phyloP scores from a whole-genome alignment of 2,888 invertebrate genomes.

The Nephrotoma guestfalica region DNA sequence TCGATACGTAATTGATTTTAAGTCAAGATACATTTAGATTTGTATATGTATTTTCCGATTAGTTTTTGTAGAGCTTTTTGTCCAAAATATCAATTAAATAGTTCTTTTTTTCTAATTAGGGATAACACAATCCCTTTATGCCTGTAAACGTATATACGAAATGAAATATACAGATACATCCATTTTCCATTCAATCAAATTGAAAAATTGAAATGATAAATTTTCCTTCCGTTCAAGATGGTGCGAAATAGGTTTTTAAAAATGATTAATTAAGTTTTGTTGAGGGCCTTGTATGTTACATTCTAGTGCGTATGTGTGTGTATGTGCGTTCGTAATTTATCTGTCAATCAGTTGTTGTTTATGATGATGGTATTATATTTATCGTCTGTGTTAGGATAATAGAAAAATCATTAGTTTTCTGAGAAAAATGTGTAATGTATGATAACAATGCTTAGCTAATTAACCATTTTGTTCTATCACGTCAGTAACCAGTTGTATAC shows the following conservation, averaged over 20 bases:
- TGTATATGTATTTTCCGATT: too few relatives aligned
- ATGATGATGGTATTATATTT: background rate
- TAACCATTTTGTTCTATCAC: background rate
- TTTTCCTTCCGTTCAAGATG: background rate
- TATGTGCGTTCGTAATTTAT: background rate
- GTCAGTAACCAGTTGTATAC: background rate
- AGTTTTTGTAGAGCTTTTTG: background rate
- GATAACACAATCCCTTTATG: background rate
- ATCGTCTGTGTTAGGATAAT: background rate
- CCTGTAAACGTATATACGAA: background rate
- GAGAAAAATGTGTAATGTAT: background rate
- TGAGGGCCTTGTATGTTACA: background rate
- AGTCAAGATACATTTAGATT: too few relatives aligned
- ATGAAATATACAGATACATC: background rate
- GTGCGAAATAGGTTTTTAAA: background rate
- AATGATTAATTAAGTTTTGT: background rate
- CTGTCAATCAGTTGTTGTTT: background rate
- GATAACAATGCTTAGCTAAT: background rate
- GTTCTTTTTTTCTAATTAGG: background rate
- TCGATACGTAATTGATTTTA: too few relatives aligned
- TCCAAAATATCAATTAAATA: background rate
- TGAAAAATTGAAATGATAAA: background rate
- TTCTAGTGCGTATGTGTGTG: background rate
- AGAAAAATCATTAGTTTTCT: background rate
- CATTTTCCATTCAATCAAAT: background rate